A percentile compares a stretch with the other conserved stretches of the same genome.
These are phyloP conservation scores for Meteorus cinctellus DNA, from an alignment of 2,888 invertebrate genomes.

Conservation along the genomic window DNA sequence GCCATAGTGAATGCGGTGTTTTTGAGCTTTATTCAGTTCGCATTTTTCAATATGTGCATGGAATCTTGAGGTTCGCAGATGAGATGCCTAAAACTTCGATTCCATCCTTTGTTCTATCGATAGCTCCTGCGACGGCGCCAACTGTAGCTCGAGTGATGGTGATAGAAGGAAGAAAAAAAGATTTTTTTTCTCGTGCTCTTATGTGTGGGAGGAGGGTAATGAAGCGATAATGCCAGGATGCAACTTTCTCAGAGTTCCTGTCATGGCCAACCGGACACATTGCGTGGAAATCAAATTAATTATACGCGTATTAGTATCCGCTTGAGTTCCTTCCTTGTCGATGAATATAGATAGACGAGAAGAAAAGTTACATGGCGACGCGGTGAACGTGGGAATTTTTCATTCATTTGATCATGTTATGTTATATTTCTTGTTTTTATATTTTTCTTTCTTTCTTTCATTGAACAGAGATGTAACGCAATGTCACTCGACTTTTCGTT, in stretches of 20 bases:
- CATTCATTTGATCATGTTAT: slow-evolving; percentile 18
- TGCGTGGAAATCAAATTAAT: slow-evolving; percentile 64
- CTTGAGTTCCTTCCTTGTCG: slow-evolving; percentile 41
- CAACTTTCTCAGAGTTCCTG: slow-evolving; percentile 52
- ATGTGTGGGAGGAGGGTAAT: slow-evolving; percentile 56
- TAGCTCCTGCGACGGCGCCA: slow-evolving; percentile 45
- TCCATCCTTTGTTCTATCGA: slow-evolving; percentile 58
- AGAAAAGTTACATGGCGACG: background rate
- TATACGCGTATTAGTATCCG: slow-evolving; percentile 60
- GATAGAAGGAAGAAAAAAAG: slow-evolving; percentile 9
- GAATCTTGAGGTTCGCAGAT: slow-evolving; percentile 53
- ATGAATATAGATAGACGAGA: slow-evolving; percentile 8
- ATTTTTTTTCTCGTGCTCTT: slow-evolving; percentile 7
- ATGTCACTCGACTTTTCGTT: slow-evolving; percentile 13
- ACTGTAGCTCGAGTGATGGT: slow-evolving; percentile 40
- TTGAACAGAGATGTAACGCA: background rate
- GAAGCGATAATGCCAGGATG: slow-evolving; percentile 58
- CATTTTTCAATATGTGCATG: background rate
- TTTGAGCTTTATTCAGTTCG: background rate
- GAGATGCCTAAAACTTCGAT: slow-evolving; percentile 45
- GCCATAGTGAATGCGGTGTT: background rate
- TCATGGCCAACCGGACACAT: slow-evolving; percentile 53
- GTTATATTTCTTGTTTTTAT: slow-evolving; percentile 10
- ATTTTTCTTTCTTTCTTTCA: background rate
- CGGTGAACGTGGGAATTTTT: slow-evolving; percentile 55